Base-by-base conservation (phyloP, 2,888 invertebrate species). In the Meteorus cinctellus region DNA sequence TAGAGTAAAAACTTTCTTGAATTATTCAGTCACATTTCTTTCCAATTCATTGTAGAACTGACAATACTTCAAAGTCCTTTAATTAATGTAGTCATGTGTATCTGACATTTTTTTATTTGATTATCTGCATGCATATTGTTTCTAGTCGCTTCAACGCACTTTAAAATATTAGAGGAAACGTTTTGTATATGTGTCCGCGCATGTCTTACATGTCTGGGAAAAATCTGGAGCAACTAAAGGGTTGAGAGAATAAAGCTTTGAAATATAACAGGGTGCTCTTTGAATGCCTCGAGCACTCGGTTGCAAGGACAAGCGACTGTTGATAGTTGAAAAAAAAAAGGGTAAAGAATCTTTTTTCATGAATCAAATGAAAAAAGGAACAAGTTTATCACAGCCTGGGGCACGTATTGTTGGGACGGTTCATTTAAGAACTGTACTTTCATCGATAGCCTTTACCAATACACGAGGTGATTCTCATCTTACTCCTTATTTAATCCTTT, bases 201-300 rank as follows among this genome's bases (percentile, higher is more conserved):
- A n/a, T 48, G 48, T 48, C n/a, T 48, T 48, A n/a, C 48, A 48
- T 48, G n/a, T 48, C 48, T 48, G 6, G 48, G 16, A 48, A 5
- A 48, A 48, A 48, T 48, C 48, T 48, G n/a, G 48, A 48, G 48
- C 48, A 48, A 48, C 48, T 48, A 48, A 48, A 48, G 48, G n/a
- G 48, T 48, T 48, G 16, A n/a, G 48, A 48, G 48, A 48, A 55
- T 55, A 55, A 55, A 19, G 55, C 55, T 55, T 48, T 48, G 48
- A n/a, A 48, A 48, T 48, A 48, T 48, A 41, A 41, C 48, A 48
- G 48, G 48, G 48, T 48, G 48, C n/a, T 48, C 48, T 48, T n/a
- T 48, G 48, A 48, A 48, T 48, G 48, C n/a, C 48, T 48, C 8
- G 19, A 24, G 19, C 55, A 55, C 19, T 55, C 19, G 19, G 19